Conservation (phyloP, 2,888 invertebrate species). For the Xanthorhoe spadicearia region DNA sequence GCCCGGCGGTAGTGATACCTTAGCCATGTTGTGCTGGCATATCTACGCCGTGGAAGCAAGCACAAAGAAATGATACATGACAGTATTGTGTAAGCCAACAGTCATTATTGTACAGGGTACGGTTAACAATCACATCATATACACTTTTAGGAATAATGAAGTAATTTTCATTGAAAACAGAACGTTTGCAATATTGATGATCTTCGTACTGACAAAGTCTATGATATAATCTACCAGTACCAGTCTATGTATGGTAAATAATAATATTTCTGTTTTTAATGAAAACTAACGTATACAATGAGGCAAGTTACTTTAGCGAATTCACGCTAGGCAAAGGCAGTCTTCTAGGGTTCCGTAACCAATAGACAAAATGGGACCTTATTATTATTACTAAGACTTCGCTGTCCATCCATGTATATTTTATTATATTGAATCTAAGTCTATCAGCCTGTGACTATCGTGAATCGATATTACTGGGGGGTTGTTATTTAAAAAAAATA, state of each 20-base stretch:
- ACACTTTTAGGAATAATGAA: neutral
- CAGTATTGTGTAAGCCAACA: constrained; percentile 53
- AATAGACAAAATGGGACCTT: too few species aligned
- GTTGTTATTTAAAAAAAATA: too few species aligned
- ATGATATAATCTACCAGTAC: too few species aligned
- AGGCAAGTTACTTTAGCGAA: neutral
- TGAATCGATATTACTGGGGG: too few species aligned
- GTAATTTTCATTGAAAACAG: neutral
- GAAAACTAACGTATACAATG: neutral
- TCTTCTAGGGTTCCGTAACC: too few species aligned
- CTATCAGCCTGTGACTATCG: too few species aligned
- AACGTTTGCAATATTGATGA: neutral
- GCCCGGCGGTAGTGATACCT: constrained; percentile 74
- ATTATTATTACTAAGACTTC: too few species aligned
- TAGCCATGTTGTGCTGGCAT: constrained; percentile 71
- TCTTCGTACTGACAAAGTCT: neutral
- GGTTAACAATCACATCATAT: constrained; percentile 14
- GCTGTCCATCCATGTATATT: too few species aligned
- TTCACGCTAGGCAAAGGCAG: neutral
- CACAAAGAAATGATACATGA: constrained; percentile 63
- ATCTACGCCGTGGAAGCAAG: constrained; percentile 74
- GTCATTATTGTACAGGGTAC: constrained; percentile 33
- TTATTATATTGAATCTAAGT: too few species aligned
- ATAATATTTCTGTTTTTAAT: neutral
- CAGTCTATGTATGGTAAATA: too few species aligned